phyloP scores from a whole-genome alignment of 2,113 vertebrate genomes.

The Syngnathus floridae region DNA sequence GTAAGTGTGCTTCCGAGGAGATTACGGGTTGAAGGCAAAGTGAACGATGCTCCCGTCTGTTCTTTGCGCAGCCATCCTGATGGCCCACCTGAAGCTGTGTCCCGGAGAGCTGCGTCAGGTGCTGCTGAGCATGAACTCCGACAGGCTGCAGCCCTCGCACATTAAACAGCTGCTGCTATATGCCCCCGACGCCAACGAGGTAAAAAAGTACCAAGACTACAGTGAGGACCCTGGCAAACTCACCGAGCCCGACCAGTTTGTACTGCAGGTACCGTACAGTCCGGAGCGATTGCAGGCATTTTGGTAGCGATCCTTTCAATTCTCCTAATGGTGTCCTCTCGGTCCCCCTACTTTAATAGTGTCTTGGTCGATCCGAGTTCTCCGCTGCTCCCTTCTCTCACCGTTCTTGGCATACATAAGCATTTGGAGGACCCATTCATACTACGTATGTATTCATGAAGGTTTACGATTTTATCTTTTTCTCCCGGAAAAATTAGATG shows the following conservation, averaged over 20 bases:
- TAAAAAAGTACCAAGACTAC: slow-evolving; percentile 83
- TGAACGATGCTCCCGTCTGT: not conserved
- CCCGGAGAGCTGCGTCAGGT: slow-evolving; percentile 82
- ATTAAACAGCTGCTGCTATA: slow-evolving; percentile 93
- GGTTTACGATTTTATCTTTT: not conserved
- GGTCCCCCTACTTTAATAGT: too few species aligned
- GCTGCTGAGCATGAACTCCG: slow-evolving; percentile 84
- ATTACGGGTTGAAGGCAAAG: not conserved
- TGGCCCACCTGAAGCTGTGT: slow-evolving; percentile 93
- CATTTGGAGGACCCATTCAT: not conserved
- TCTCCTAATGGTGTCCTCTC: too few species aligned
- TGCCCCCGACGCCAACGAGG: slow-evolving; percentile 86
- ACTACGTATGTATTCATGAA: not conserved
- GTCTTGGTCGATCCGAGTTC: not conserved
- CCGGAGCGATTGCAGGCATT: too few species aligned
- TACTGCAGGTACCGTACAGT: slow-evolving; percentile 78
- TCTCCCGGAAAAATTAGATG: slow-evolving; percentile 38
- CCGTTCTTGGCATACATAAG: not conserved
- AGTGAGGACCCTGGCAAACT: slow-evolving; percentile 80
- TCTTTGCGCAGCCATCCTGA: slow-evolving; percentile 81
- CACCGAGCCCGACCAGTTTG: slow-evolving; percentile 93
- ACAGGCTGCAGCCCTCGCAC: slow-evolving; percentile 86
- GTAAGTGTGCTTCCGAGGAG: slow-evolving; percentile 68
- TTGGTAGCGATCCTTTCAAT: too few species aligned
- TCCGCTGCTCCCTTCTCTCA: not conserved